Percentiles rank a stretch among this genome's conserved stretches.
Evolutionary conservation across 2,888 invertebrate genomes (phyloP).

Genomic region (Deroplatys truncata): DNA sequence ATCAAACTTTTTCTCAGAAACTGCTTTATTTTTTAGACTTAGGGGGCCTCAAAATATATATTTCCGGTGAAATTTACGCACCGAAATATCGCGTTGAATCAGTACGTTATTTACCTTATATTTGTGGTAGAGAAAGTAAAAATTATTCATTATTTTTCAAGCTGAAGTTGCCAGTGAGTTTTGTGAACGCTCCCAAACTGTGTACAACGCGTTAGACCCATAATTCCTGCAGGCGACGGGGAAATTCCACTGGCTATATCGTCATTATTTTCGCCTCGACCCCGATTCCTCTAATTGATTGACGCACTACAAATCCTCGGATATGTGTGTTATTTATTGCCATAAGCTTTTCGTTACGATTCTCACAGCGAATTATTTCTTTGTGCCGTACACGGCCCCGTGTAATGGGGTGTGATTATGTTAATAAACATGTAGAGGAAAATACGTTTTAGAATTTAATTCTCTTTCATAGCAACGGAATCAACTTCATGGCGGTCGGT

Average conservation of each 20-base stretch:
- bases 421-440: neutral
- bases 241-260: neutral
- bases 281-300: neutral
- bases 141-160: neutral
- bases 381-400: neutral
- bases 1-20: too few species aligned
- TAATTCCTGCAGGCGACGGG: too few species aligned
- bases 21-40: too few species aligned
- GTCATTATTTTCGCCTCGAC: neutral
- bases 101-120: too few species aligned
- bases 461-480: neutral
- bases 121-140: too few species aligned
- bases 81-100: too few species aligned
- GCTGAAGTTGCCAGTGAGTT: neutral
- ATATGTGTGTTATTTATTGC: too few species aligned
- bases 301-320: neutral
- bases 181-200: neutral
- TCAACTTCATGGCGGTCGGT: too few species aligned
- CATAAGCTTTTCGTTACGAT: neutral
- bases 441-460: neutral
- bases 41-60: too few species aligned
- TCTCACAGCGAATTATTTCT: too few species aligned
- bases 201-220: neutral
- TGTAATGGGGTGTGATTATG: neutral
- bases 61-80: too few species aligned